Conservation (phyloP, 2,797 vertebrate genomes). For the Pelochelys cantorii region DNA sequence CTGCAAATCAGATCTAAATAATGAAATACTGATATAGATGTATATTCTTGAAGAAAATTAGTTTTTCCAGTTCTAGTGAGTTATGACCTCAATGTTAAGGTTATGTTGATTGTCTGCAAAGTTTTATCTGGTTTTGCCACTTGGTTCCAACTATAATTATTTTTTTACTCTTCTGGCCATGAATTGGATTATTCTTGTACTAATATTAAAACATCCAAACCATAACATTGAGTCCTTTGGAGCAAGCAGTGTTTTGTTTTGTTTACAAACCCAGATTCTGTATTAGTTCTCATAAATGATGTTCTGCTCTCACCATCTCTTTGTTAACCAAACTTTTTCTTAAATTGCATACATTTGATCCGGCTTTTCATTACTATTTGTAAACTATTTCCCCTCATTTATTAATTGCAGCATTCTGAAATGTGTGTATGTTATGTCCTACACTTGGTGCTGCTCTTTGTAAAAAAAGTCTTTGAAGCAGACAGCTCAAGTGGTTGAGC, state of each 20-base stretch:
- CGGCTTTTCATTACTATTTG: constrained; percentile 71
- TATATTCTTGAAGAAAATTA: constrained; percentile 61
- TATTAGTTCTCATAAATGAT: constrained; percentile 55
- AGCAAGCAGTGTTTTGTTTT: constrained; percentile 15
- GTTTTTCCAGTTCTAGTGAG: constrained; percentile 7
- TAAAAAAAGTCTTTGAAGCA: neutral
- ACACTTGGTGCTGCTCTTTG: constrained; percentile 26
- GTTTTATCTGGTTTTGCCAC: neutral
- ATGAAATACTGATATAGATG: constrained; percentile 48
- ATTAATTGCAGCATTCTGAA: constrained; percentile 68
- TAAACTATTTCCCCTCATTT: constrained; percentile 74
- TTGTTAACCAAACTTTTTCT: constrained; percentile 70
- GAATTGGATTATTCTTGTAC: constrained; percentile 41
- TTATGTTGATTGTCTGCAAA: constrained; percentile 24
- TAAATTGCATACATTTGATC: constrained; percentile 60
- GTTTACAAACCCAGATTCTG: constrained; percentile 38
- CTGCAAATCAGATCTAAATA: constrained; percentile 71
- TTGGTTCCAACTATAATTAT: constrained; percentile 27
- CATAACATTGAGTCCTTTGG: constrained; percentile 36
- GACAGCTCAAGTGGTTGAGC: neutral
- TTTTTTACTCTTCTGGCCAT: constrained; percentile 27
- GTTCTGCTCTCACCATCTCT: constrained; percentile 42
- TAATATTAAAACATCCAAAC: constrained; percentile 51
- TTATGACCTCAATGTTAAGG: constrained; percentile 57
- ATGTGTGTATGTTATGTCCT: neutral